phyloP scores from a whole-genome alignment of 1,140 invertebrate genomes.

The Scaptomyza hsui region DNA sequence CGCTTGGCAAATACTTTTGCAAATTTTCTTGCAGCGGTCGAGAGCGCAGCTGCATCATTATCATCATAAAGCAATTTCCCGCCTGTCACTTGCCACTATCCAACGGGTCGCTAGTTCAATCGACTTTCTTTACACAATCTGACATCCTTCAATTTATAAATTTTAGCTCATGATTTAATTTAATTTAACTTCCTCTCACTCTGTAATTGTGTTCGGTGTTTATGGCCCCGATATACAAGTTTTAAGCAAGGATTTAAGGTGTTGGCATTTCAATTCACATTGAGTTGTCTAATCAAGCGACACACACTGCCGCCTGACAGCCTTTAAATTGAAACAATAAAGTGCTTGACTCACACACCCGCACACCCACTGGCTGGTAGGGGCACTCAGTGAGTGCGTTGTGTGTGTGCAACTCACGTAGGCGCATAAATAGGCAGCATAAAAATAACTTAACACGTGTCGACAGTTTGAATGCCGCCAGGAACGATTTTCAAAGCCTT shows the following conservation, averaged over 20 bases:
- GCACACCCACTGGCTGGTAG: not conserved
- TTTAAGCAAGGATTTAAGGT: constrained; percentile 69
- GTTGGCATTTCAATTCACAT: constrained; percentile 80
- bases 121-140: not conserved
- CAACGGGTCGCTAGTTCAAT: constrained; percentile 13
- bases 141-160: not conserved
- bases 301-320: constrained; percentile 63
- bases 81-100: constrained; percentile 26
- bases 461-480: constrained; percentile 72
- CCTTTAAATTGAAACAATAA: constrained; percentile 81
- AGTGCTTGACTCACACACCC: constrained; percentile 70
- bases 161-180: constrained; percentile 29
- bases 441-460: constrained; percentile 83
- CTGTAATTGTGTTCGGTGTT: constrained; percentile 13
- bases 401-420: constrained; percentile 66
- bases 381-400: not conserved
- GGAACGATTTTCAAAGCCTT: constrained; percentile 41
- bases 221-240: constrained; percentile 53
- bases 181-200: constrained; percentile 6
- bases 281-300: constrained; percentile 80
- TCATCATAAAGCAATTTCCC: constrained; percentile 31
- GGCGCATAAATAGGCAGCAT: constrained; percentile 78
- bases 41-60: constrained; percentile 7
- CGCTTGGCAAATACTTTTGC: constrained; percentile 6
- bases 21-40: not conserved